Conservation (phyloP, 2,888 invertebrate genomes). For the Endomychus coccineus region DNA sequence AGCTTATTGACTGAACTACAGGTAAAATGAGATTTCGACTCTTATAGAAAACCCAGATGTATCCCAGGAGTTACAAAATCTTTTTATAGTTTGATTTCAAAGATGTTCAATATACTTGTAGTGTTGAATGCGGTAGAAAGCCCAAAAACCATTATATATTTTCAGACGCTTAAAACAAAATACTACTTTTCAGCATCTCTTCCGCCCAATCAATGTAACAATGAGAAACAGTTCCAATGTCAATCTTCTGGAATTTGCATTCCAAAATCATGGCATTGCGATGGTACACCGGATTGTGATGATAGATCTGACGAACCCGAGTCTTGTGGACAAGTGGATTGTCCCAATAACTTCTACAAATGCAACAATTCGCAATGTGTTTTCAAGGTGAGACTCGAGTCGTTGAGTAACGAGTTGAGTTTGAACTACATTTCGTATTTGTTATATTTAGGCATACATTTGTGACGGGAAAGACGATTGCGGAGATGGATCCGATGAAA, state of each 20-base stretch:
- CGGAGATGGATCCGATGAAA: slow-evolving; percentile 85
- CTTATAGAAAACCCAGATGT: no score
- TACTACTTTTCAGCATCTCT: slow-evolving; percentile 50
- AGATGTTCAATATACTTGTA: no score
- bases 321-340: slow-evolving; percentile 70
- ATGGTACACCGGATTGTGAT: slow-evolving; percentile 84
- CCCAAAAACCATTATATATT: neutral
- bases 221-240: slow-evolving; percentile 87
- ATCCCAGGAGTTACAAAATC: no score
- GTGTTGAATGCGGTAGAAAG: no score
- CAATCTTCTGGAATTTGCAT: slow-evolving; percentile 82
- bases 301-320: slow-evolving; percentile 87
- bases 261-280: slow-evolving; percentile 89
- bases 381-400: slow-evolving; percentile 51
- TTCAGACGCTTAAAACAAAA: neutral
- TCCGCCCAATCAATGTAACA: slow-evolving; percentile 81
- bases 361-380: slow-evolving; percentile 81
- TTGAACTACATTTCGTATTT: neutral
- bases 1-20: no score
- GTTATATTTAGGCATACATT: slow-evolving; percentile 61
- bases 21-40: no score
- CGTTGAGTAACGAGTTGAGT: neutral
- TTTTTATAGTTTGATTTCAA: no score
- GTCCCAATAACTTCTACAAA: slow-evolving; percentile 72
- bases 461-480: slow-evolving; percentile 94